These are phyloP conservation scores for Drosophila arizonae DNA, from an alignment of 1,140 invertebrate species.

Conservation along the genomic window DNA sequence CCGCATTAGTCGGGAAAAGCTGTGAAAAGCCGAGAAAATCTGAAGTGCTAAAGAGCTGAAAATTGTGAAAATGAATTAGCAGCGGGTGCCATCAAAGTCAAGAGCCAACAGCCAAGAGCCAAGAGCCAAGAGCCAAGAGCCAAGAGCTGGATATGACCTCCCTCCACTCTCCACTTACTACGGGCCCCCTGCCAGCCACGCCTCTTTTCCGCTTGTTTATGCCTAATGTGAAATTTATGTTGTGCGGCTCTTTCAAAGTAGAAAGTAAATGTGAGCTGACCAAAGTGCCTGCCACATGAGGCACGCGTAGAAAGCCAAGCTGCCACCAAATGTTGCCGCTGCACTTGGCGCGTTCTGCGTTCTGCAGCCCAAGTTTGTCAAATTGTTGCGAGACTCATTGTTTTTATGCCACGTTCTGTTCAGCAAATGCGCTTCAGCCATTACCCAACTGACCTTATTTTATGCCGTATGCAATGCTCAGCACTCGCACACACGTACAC, in stretches of 20 bases:
- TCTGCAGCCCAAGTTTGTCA: conserved; percentile 22
- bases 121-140: no score
- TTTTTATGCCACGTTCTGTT: conserved; percentile 62
- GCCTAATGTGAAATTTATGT: conserved; percentile 78
- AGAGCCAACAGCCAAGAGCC: conserved; percentile 18
- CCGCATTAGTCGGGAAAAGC: conserved; percentile 56
- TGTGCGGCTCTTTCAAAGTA: conserved; percentile 55
- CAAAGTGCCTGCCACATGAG: conserved; percentile 26
- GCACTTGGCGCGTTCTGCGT: conserved; percentile 37
- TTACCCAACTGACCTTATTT: conserved; percentile 79
- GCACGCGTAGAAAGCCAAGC: conserved; percentile 58
- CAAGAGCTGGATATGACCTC: conserved; percentile 7
- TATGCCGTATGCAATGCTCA: conserved; percentile 30
- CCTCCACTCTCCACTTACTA: no score
- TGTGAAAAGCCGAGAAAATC: conserved; percentile 19
- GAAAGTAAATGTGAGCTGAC: conserved; percentile 63
- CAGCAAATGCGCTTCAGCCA: conserved; percentile 33
- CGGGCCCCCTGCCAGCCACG: not conserved
- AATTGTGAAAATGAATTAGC: conserved; percentile 67
- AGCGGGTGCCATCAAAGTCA: conserved; percentile 49
- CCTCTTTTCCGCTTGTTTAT: conserved; percentile 34
- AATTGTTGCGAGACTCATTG: conserved; percentile 26
- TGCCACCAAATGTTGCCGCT: conserved; percentile 12
- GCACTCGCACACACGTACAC: conserved; percentile 8
- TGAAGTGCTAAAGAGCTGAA: conserved; percentile 36